Evolutionary conservation across 2,888 invertebrate species (phyloP).

Genomic region (Lasioglossum malachurum): DNA sequence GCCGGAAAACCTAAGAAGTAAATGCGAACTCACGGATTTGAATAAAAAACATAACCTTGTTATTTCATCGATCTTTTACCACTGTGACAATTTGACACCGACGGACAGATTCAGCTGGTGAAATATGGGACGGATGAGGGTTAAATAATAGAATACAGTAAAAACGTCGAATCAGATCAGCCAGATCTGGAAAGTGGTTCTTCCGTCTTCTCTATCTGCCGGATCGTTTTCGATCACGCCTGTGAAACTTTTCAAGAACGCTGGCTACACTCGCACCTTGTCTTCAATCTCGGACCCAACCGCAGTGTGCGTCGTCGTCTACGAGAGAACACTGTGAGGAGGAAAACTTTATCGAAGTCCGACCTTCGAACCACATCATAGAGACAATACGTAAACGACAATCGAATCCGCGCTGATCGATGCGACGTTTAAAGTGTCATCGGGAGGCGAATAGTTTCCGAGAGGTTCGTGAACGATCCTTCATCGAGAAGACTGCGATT

Average conservation of each 20-base stretch:
- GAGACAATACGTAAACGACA: slow-evolving; percentile 16
- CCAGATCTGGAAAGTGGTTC: not conserved
- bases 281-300: not conserved
- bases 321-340: not conserved
- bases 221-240: not conserved
- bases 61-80: too few species aligned
- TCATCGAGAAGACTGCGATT: not conserved
- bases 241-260: slow-evolving; percentile 23
- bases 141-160: too few species aligned
- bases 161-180: too few species aligned
- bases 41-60: too few species aligned
- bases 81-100: too few species aligned
- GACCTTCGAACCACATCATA: slow-evolving; percentile 5
- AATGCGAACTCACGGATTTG: too few species aligned
- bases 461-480: not conserved
- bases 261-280: not conserved
- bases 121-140: too few species aligned
- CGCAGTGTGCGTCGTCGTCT: not conserved
- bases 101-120: too few species aligned
- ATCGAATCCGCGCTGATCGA: slow-evolving; percentile 26
- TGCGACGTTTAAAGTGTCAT: slow-evolving; percentile 27
- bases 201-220: slow-evolving; percentile 3
- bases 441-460: not conserved
- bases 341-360: slow-evolving; percentile 19
- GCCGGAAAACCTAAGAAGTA: too few species aligned